Percentiles rank a stretch among this genome's conserved stretches.
Evolutionary conservation across 2,888 invertebrate genomes (phyloP).

Genomic region (Xylota sylvarum): DNA sequence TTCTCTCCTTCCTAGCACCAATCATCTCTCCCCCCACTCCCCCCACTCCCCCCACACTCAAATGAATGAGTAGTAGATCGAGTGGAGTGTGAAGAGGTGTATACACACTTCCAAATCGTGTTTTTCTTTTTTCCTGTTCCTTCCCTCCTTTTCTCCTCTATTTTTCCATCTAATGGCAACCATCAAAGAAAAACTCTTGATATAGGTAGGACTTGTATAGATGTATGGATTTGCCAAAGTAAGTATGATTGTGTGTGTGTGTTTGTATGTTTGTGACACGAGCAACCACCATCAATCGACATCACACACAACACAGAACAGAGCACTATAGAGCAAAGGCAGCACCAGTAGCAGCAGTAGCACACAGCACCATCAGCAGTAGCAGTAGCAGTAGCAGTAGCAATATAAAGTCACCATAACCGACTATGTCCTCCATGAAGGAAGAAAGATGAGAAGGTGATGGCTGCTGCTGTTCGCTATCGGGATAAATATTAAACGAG

Average conservation of each 20-base stretch:
- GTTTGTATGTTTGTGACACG: conserved; percentile 40
- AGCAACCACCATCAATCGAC: conserved; percentile 59
- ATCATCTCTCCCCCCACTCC: conserved; percentile 48
- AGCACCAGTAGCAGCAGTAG: conserved; percentile 18
- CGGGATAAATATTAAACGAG: conserved; percentile 40
- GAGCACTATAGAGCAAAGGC: conserved; percentile 1
- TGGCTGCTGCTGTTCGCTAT: background rate
- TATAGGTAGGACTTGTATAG: conserved; percentile 4
- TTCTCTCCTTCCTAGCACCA: conserved; percentile 9
- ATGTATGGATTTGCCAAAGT: background rate
- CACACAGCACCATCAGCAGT: background rate
- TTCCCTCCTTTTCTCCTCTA: background rate
- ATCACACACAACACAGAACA: conserved; percentile 20
- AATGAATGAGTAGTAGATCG: conserved; percentile 56
- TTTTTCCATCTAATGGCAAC: conserved; percentile 54
- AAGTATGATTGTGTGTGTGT: too few relatives aligned
- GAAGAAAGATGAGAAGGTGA: conserved; percentile 20
- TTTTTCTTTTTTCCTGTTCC: conserved; percentile 7
- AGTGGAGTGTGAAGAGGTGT: conserved; percentile 59
- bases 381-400: conserved; percentile 9
- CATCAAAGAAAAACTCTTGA: conserved; percentile 57
- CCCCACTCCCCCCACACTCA: too few relatives aligned
- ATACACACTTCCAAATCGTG: conserved; percentile 50
- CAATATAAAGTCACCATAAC: conserved; percentile 42
- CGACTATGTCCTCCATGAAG: conserved; percentile 19